Base-by-base conservation (phyloP, 2,113 vertebrate species). In the Gymnocephalus cernua region DNA sequence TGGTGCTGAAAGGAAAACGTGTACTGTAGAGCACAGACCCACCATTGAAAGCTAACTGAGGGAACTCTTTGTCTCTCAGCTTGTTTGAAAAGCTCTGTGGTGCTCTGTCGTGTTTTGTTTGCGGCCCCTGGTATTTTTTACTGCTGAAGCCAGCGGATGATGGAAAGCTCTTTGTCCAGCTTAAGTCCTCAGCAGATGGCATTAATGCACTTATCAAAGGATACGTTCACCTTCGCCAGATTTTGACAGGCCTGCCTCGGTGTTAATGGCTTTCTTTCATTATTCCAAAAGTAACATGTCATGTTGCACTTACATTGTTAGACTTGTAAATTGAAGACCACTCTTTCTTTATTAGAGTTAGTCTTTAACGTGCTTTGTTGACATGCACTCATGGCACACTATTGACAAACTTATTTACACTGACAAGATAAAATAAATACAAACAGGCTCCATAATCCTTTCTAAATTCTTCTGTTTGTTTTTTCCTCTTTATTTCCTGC, bases 1-100 rank as follows among this genome's bases (percentile, higher is more conserved):
- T 77, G 85, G 80, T 85, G 13, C 79, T 90, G 77, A 85, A 87
- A 59, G 23, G 6, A 69, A 61, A 59, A n/a, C n/a, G 1, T 15
- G 12, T 11, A 41, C 38, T 41, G 38, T 41, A 41, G 38, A 41
- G 2, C 38, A 11, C 38, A 41, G 38, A 41, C 2, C 38, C 38
- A 41, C 38, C 38, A 2, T 6, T 57, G 47, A 68, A 47, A 67
- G 14, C 72, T 41, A n/a, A 54, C 27, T 6, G 13, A 56, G 19
- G 15, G 45, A 32, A 4, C 5, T n/a, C 38, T 47, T 59, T 48
- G 35, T 48, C 21, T 57, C 1, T 4, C 0, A 0, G n/a, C 57
- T 75, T 82, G 61, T 86, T 80, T 67, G 79, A n/a, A 63, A 47
- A 57, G 45, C 44, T 51, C 47, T 13, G 16, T 18, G 11, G 45